Percentiles rank a stretch among this genome's conserved stretches.
These are phyloP conservation scores for Eueides isabella DNA, from an alignment of 1,140 invertebrate genomes.

Conservation along the genomic window DNA sequence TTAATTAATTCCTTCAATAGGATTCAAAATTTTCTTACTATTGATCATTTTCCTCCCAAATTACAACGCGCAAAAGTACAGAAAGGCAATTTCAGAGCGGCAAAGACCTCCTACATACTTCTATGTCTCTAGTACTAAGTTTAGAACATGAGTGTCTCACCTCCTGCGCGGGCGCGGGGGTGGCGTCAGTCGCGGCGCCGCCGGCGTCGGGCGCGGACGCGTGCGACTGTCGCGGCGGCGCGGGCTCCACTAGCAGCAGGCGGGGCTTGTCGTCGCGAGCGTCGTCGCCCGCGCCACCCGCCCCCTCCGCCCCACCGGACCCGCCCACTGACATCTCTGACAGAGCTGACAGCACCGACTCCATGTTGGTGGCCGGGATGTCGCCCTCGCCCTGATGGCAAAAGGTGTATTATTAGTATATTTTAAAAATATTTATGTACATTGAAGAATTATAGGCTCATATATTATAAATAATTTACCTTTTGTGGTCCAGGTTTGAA, in stretches of 20 bases:
- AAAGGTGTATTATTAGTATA: too few species aligned
- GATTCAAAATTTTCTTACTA: too few species aligned
- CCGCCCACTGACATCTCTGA: slow-evolving; percentile 56
- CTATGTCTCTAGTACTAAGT: too few species aligned
- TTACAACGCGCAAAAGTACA: too few species aligned
- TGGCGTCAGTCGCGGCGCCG: slow-evolving; percentile 28
- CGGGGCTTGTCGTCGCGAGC: slow-evolving; percentile 58
- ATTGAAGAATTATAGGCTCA: too few species aligned
- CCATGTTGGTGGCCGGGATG: slow-evolving; percentile 52
- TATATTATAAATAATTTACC: slow-evolving; percentile 45
- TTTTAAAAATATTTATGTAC: too few species aligned
- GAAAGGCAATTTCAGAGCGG: too few species aligned
- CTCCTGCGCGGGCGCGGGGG: slow-evolving; percentile 53
- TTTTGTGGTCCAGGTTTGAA: slow-evolving; percentile 81
- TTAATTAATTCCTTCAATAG: too few species aligned
- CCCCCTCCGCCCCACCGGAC: slow-evolving; percentile 20
- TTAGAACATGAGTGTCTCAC: not conserved
- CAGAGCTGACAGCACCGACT: slow-evolving; percentile 61
- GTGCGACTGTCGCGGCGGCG: slow-evolving; percentile 51
- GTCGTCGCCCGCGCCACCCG: slow-evolving; percentile 30
- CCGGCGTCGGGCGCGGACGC: too few species aligned
- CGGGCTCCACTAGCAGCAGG: slow-evolving; percentile 63
- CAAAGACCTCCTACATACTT: too few species aligned
- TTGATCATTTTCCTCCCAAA: too few species aligned
- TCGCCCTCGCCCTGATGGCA: slow-evolving; percentile 64